A percentile compares a stretch with the other conserved stretches of the same genome.
These are phyloP conservation scores for Leptocoma aspasia DNA, from an alignment of 2,113 vertebrate species.

Conservation along the genomic window DNA sequence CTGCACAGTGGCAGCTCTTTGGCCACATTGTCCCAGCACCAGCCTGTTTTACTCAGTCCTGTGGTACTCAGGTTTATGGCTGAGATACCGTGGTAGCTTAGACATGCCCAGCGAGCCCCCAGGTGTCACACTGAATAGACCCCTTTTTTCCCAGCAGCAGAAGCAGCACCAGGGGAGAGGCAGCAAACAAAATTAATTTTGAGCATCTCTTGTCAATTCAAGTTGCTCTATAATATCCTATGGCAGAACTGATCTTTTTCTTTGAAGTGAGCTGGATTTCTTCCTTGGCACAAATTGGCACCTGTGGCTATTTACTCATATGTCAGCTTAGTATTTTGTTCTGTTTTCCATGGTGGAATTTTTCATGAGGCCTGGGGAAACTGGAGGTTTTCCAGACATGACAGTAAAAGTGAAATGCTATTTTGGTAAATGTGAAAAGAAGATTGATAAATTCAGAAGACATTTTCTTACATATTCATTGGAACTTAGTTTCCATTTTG, in stretches of 20 bases:
- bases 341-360: not conserved
- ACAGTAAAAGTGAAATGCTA: not conserved
- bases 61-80: not conserved
- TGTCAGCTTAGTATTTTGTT: constrained; percentile 13
- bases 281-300: not conserved
- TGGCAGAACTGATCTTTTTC: not conserved
- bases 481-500: not conserved
- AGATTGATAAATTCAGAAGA: not conserved
- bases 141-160: not conserved
- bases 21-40: not conserved
- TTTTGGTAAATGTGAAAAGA: constrained; percentile 1
- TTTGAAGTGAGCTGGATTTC: constrained; percentile 27
- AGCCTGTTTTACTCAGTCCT: not conserved
- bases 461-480: not conserved
- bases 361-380: constrained; percentile 5
- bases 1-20: not conserved
- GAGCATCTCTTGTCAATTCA: not conserved
- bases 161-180: not conserved
- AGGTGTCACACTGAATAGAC: not conserved
- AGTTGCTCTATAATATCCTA: not conserved
- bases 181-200: not conserved
- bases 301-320: constrained; percentile 30
- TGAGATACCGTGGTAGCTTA: accelerated
- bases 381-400: not conserved
- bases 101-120: not conserved